A percentile compares a stretch with the other conserved stretches of the same genome.
Evolutionary conservation across 2,888 invertebrate species (phyloP).

Genomic region (Chelonus formosanus): DNA sequence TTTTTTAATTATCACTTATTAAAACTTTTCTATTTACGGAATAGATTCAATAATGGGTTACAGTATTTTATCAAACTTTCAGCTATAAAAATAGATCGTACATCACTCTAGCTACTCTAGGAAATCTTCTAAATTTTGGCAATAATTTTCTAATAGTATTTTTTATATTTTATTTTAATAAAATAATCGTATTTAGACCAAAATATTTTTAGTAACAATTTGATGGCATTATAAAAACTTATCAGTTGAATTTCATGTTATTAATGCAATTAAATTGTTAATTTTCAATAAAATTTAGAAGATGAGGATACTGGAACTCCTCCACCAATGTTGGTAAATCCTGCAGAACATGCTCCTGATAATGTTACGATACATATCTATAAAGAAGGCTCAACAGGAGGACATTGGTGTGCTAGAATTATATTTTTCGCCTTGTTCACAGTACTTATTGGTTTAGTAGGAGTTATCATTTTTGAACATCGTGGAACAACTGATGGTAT

Average conservation of each 20-base stretch:
- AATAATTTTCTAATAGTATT: too few relatives aligned
- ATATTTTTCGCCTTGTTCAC: slow-evolving; percentile 81
- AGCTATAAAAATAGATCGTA: slow-evolving; percentile 58
- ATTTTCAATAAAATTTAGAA: slow-evolving; percentile 44
- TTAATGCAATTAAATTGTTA: not conserved
- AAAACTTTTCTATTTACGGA: not conserved
- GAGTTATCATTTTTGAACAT: slow-evolving; percentile 81
- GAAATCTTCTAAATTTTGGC: too few relatives aligned
- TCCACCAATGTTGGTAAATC: slow-evolving; percentile 51
- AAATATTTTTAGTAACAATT: too few relatives aligned
- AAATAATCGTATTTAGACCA: too few relatives aligned
- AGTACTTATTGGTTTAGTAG: slow-evolving; percentile 76
- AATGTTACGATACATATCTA: slow-evolving; percentile 82
- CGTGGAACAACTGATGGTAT: slow-evolving; percentile 81
- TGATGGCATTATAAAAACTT: too few relatives aligned
- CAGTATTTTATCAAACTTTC: slow-evolving; percentile 51
- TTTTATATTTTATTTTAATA: too few relatives aligned
- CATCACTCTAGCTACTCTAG: too few relatives aligned
- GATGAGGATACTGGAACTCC: slow-evolving; percentile 59
- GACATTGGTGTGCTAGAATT: slow-evolving; percentile 85
- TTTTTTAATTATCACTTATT: too few relatives aligned
- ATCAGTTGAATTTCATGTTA: too few relatives aligned
- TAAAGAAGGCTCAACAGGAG: slow-evolving; percentile 80
- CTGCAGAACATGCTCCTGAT: slow-evolving; percentile 63
- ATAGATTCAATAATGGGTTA: slow-evolving; percentile 39